Conservation (phyloP, 2,888 invertebrate genomes). For the Cerceris ruficornis region DNA sequence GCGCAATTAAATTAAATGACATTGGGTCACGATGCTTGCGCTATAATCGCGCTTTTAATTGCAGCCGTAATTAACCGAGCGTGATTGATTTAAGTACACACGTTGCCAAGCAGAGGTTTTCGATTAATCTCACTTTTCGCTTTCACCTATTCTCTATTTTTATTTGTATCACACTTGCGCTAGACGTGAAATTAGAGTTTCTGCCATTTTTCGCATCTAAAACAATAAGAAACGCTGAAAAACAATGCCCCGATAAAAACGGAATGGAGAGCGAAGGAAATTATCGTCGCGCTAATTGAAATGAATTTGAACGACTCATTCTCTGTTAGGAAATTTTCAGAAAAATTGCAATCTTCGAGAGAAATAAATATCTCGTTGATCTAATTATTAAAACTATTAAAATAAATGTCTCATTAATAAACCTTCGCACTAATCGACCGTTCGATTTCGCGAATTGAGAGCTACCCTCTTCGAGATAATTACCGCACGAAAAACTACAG, state of each 20-base stretch:
- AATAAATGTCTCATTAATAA: too few species aligned
- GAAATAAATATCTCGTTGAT: too few species aligned
- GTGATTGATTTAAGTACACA: slow-evolving; percentile 42
- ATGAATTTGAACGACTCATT: too few species aligned
- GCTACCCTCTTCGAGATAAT: too few species aligned
- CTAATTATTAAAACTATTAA: too few species aligned
- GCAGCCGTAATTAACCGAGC: slow-evolving; percentile 44
- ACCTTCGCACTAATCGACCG: neutral
- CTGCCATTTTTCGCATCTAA: neutral
- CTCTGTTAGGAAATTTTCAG: too few species aligned
- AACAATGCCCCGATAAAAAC: too few species aligned
- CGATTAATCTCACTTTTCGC: neutral
- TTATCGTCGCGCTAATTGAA: too few species aligned
- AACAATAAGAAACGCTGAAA: too few species aligned
- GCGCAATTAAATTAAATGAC: slow-evolving; percentile 52
- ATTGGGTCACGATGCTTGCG: slow-evolving; percentile 39
- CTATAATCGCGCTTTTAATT: slow-evolving; percentile 51
- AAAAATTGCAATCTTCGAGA: too few species aligned
- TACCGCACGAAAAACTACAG: neutral
- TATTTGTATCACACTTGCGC: neutral
- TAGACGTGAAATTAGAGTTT: neutral
- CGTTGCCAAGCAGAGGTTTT: neutral
- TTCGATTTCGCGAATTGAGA: neutral
- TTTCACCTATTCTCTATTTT: neutral
- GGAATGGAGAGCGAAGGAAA: too few species aligned